Evolutionary conservation across 2,888 invertebrate species (phyloP).

Genomic region (Arenicola marina): DNA sequence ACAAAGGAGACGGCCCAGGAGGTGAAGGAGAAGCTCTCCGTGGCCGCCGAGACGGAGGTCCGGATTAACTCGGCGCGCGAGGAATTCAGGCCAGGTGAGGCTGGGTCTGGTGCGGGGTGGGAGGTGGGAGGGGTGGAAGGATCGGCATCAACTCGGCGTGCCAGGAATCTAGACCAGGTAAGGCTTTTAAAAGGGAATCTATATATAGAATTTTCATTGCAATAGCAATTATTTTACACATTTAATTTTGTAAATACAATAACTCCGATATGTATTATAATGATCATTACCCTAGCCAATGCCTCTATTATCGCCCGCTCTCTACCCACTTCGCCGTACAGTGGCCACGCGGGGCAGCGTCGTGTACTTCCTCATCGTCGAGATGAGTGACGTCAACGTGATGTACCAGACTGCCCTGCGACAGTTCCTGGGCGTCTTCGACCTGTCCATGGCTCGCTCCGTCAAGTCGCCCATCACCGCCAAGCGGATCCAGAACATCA

Average conservation of each 20-base stretch:
- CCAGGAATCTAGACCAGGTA: too few species aligned
- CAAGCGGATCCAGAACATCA: slow-evolving; percentile 81
- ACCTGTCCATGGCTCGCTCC: slow-evolving; percentile 85
- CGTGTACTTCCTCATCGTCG: slow-evolving; percentile 92
- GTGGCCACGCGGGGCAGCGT: slow-evolving; percentile 94
- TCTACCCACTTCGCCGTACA: slow-evolving; percentile 37
- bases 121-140: too few species aligned
- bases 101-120: too few species aligned
- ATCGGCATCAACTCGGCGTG: too few species aligned
- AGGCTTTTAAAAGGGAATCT: too few species aligned
- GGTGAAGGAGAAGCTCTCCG: slow-evolving; percentile 89
- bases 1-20: slow-evolving; percentile 74
- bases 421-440: slow-evolving; percentile 87
- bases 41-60: slow-evolving; percentile 89
- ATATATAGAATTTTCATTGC: too few species aligned
- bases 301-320: too few species aligned
- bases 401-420: slow-evolving; percentile 97
- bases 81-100: slow-evolving; percentile 85
- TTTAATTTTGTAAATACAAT: too few species aligned
- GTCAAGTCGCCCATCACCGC: slow-evolving; percentile 81
- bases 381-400: slow-evolving; percentile 93
- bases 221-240: too few species aligned
- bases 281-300: too few species aligned
- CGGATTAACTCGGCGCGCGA: slow-evolving; percentile 93
- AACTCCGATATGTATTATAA: too few species aligned